Base-by-base conservation (phyloP, 2,888 invertebrate genomes). In the Zygogramma bicolorata region DNA sequence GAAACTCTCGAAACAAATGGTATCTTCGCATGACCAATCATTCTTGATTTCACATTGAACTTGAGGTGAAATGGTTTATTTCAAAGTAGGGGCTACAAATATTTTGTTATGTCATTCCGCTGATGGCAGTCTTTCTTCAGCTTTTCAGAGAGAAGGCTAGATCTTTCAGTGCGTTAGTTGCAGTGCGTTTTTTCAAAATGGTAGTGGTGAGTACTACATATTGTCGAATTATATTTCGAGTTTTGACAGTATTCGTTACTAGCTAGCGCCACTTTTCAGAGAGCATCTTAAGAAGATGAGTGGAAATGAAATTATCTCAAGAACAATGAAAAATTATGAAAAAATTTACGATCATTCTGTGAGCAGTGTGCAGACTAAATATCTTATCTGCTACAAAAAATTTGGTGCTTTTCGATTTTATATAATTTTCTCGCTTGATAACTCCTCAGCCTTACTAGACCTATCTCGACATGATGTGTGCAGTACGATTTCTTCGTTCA, bases 1-100 rank as follows among this genome's bases (percentile, higher is more conserved):
- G 8, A 10, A 38, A 38, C 38, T 13, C 38, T 38, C n/a, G 31
- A 25, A 40, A 25, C 38, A 38, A 3, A 3, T 22, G 10, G 13
- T 58, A 6, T 34, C 20, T 7, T 15, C 38, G 38, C 27, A 25
- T 58, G 25, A n/a, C 38, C n/a, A 40, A 29, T 18, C 18, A 20
- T 27, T 49, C 7, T 60, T 20, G 7, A 68, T 59, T 59, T 59
- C 18, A 49, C 68, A 72, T 49, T 72, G 72, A 72, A 72, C 72
- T 72, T 72, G 72, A 68, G 40, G 34, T 58, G 65, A 31, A 38
- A 34, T 68, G 63, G 49, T 40, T 57, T 65, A 31, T 38, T 29
- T 22, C 18, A 59, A 73, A 69, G 66, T 46, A 66, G 62, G 73
- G 73, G 69, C 60, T 49, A 60, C 46, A 20, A 68, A 20, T 58